Evolutionary conservation across 2,113 vertebrate genomes (phyloP).

Genomic region (Gallinago undulata): DNA sequence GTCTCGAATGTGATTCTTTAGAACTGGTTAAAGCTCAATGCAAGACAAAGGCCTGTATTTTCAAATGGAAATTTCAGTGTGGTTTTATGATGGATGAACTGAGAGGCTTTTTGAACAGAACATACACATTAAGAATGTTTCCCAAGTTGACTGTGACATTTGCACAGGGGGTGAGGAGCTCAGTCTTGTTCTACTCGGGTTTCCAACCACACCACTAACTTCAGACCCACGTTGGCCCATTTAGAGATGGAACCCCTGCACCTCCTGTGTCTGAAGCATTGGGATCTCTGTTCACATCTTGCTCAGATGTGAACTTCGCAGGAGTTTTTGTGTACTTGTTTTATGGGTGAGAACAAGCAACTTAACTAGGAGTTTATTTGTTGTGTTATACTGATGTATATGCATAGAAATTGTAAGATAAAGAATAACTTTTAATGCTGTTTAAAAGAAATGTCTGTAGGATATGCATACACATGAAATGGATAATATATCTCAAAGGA

Average conservation of each 20-base stretch:
- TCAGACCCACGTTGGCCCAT: background rate
- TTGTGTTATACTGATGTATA: background rate
- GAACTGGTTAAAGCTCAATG: background rate
- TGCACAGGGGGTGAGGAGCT: background rate
- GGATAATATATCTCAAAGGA: background rate
- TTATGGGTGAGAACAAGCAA: background rate
- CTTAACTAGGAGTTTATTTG: background rate
- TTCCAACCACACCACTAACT: background rate
- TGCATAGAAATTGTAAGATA: background rate
- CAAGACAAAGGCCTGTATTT: background rate
- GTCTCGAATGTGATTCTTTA: background rate
- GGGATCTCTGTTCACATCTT: background rate
- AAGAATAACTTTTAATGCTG: background rate
- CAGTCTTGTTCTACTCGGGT: background rate
- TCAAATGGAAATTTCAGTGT: background rate
- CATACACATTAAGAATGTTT: background rate
- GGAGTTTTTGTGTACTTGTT: background rate
- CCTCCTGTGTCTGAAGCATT: background rate
- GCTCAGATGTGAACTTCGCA: background rate
- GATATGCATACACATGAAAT: background rate
- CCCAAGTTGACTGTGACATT: background rate
- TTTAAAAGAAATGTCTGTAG: background rate
- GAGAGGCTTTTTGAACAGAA: background rate
- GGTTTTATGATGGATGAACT: background rate
- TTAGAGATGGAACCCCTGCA: background rate